A percentile compares a stretch with the other conserved stretches of the same genome.
phyloP scores from a whole-genome alignment of 2,797 vertebrate genomes.

The Eulemur coronatus region DNA sequence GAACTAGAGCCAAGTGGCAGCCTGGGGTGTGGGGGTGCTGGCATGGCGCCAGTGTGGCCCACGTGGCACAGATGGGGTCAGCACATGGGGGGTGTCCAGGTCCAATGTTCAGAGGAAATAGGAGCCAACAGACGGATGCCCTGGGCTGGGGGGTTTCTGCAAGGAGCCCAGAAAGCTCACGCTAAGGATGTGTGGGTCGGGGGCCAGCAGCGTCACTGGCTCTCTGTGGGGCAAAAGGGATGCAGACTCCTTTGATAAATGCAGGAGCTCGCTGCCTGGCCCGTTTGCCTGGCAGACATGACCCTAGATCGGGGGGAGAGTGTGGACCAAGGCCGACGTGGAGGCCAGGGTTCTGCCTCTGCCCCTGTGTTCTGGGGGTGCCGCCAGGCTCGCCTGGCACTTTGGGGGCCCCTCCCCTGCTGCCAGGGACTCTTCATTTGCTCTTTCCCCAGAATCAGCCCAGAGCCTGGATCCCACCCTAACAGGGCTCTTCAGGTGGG shows the following conservation, averaged over 20 bases:
- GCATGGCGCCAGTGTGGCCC: neutral
- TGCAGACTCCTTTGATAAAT: accelerated
- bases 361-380: neutral
- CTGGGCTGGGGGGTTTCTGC: neutral
- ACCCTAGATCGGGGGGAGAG: neutral
- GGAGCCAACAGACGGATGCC: no score
- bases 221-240: neutral
- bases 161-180: neutral
- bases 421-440: neutral
- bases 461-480: neutral
- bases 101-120: neutral
- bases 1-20: neutral
- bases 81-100: neutral
- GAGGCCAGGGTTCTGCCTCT: neutral
- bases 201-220: accelerated
- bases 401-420: neutral
- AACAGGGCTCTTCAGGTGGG: neutral
- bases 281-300: neutral
- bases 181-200: neutral
- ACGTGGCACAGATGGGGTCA: neutral
- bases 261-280: neutral
- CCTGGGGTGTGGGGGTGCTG: neutral
- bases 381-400: neutral
- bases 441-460: neutral
- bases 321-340: neutral